Percentiles rank a stretch among this genome's conserved stretches.
phyloP scores from a whole-genome alignment of 2,888 invertebrate genomes.

The Amphiduros pacificus region DNA sequence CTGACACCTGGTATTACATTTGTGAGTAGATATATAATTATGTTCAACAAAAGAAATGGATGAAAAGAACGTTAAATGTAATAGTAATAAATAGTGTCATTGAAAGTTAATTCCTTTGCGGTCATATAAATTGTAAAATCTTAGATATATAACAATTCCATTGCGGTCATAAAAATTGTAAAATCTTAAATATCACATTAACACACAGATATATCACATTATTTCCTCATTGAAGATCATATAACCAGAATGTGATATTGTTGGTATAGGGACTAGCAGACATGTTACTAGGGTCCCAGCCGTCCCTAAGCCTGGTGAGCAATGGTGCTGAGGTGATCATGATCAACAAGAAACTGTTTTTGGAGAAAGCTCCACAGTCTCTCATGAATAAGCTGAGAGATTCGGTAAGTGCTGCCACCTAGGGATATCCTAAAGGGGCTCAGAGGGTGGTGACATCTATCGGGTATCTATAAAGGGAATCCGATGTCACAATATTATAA shows the following conservation, averaged over 20 bases:
- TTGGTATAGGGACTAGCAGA: conserved; percentile 41
- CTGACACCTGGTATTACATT: conserved; percentile 44
- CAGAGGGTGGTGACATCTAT: too few relatives aligned
- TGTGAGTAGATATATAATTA: conserved; percentile 33
- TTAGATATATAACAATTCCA: neutral
- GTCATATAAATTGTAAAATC: neutral
- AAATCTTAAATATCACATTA: neutral
- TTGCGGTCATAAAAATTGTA: neutral
- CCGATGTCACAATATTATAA: too few relatives aligned
- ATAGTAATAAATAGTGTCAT: neutral
- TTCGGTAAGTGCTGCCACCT: conserved; percentile 31
- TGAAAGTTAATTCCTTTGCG: neutral
- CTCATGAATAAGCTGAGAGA: conserved; percentile 37
- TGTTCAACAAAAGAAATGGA: neutral
- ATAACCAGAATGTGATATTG: neutral
- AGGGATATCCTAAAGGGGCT: too few relatives aligned
- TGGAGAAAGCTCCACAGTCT: conserved; percentile 38
- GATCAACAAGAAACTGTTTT: conserved; percentile 46
- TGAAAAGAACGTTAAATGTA: neutral
- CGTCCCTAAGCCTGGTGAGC: conserved; percentile 43
- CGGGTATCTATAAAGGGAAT: too few relatives aligned
- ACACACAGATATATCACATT: neutral
- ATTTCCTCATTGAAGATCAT: neutral
- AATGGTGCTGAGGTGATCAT: conserved; percentile 48
- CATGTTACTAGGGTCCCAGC: conserved; percentile 41